A percentile compares a stretch with the other conserved stretches of the same genome.
Evolutionary conservation across 1,140 invertebrate species (phyloP).

Genomic region (Macrocentrus cingulum): DNA sequence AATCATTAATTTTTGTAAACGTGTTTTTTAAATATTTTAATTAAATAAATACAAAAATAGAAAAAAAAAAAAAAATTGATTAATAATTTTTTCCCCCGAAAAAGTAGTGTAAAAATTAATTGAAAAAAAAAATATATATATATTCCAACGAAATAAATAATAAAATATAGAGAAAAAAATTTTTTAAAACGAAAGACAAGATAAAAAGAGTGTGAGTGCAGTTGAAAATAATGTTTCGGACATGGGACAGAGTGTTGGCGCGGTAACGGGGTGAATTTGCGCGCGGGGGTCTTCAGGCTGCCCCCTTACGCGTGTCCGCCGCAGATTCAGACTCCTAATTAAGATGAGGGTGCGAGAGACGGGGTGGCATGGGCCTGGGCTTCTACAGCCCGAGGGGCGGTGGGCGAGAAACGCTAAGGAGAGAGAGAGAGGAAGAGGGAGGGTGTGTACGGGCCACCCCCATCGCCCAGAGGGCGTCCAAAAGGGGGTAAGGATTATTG

Average conservation of each 20-base stretch:
- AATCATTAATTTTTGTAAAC: not conserved
- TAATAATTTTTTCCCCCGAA: too few species aligned
- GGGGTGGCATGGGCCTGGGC: slow-evolving; percentile 49
- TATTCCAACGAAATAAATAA: slow-evolving; percentile 8
- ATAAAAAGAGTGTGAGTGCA: slow-evolving; percentile 40
- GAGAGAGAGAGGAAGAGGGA: slow-evolving; percentile 30
- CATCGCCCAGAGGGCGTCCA: slow-evolving; percentile 48
- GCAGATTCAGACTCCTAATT: slow-evolving; percentile 70
- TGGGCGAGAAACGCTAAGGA: slow-evolving; percentile 22
- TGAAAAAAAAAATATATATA: too few species aligned
- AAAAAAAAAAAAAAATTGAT: too few species aligned
- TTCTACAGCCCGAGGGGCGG: slow-evolving; percentile 38
- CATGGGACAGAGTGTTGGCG: slow-evolving; percentile 41
- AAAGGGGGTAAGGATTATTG: slow-evolving; percentile 61
- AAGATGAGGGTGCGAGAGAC: slow-evolving; percentile 62
- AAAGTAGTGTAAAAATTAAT: too few species aligned
- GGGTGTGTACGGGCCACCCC: slow-evolving; percentile 36
- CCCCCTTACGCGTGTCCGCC: slow-evolving; percentile 67
- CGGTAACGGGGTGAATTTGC: slow-evolving; percentile 21
- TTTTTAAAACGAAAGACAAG: slow-evolving; percentile 7
- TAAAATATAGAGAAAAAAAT: slow-evolving; percentile 7
- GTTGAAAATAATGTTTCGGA: slow-evolving; percentile 60
- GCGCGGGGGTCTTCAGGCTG: slow-evolving; percentile 46
- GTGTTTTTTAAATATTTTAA: not conserved
- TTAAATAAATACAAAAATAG: too few species aligned